Percentiles rank a stretch among this genome's conserved stretches.
phyloP scores from a whole-genome alignment of 2,888 invertebrate genomes.

The Aphodius sticticus region DNA sequence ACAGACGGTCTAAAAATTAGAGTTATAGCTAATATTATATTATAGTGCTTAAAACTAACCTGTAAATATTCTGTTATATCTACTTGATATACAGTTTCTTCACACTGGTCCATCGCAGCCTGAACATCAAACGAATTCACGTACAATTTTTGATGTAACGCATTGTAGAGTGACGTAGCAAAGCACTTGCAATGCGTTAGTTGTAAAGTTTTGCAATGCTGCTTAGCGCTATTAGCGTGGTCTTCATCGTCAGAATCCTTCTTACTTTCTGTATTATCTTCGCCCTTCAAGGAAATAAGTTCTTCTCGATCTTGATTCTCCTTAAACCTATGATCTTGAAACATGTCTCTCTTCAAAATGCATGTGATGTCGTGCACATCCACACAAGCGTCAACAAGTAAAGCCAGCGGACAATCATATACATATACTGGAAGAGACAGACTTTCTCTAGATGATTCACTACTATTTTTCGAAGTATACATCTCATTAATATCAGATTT shows the following conservation, averaged over 20 bases:
- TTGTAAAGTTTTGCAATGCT: constrained; percentile 67
- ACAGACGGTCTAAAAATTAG: constrained; percentile 61
- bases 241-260: constrained; percentile 23
- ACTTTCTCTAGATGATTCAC: constrained; percentile 49
- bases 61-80: constrained; percentile 75
- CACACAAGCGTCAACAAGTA: constrained; percentile 65
- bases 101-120: constrained; percentile 75
- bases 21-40: too few species aligned
- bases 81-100: constrained; percentile 71
- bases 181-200: constrained; percentile 70
- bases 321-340: constrained; percentile 64
- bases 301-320: constrained; percentile 58
- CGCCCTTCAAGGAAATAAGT: constrained; percentile 53
- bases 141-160: constrained; percentile 66
- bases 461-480: constrained; percentile 45
- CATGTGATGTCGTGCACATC: constrained; percentile 46
- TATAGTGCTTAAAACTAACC: too few species aligned
- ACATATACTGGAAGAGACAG: constrained; percentile 67
- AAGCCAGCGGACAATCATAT: constrained; percentile 71
- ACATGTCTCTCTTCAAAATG: constrained; percentile 59
- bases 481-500: constrained; percentile 13
- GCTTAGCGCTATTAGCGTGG: constrained; percentile 54
- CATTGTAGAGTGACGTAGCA: constrained; percentile 68
- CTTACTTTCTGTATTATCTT: constrained; percentile 19
- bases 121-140: constrained; percentile 71